phyloP scores from a whole-genome alignment of 2,797 vertebrate genomes.

The Chelonia mydas region DNA sequence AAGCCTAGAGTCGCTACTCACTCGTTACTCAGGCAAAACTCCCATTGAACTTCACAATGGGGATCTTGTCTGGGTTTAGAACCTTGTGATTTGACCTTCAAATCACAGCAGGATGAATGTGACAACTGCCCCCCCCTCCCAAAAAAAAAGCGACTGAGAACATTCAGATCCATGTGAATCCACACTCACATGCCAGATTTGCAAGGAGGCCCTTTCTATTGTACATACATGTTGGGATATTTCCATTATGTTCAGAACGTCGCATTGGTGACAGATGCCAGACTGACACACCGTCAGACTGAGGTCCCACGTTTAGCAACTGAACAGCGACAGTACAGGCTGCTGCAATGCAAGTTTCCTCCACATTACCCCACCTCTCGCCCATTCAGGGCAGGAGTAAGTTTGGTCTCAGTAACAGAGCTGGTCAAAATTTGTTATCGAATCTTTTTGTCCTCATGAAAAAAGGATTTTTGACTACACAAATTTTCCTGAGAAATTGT shows the following conservation, averaged over 20 bases:
- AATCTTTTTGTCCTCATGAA: not conserved
- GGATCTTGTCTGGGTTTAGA: not conserved
- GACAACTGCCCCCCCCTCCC: not conserved
- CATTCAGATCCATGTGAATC: not conserved
- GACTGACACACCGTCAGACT: not conserved
- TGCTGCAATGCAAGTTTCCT: not conserved
- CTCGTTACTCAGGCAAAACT: slow-evolving; percentile 10
- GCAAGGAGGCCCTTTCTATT: slow-evolving; percentile 14
- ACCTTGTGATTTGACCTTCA: not conserved
- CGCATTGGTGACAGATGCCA: not conserved
- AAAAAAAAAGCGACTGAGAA: not conserved
- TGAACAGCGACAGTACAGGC: not conserved
- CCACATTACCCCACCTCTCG: fast-evolving
- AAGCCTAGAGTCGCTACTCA: not conserved
- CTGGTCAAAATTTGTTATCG: not conserved
- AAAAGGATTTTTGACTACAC: not conserved
- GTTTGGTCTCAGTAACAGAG: slow-evolving; percentile 4
- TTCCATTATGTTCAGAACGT: not conserved
- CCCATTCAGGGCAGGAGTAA: not conserved
- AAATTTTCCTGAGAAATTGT: not conserved
- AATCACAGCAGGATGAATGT: not conserved
- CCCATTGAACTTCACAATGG: not conserved
- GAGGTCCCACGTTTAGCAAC: not conserved
- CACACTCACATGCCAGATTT: not conserved
- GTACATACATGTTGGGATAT: fast-evolving